Evolutionary conservation across 2,113 vertebrate genomes (phyloP).

Genomic region (Corythoichthys intestinalis): DNA sequence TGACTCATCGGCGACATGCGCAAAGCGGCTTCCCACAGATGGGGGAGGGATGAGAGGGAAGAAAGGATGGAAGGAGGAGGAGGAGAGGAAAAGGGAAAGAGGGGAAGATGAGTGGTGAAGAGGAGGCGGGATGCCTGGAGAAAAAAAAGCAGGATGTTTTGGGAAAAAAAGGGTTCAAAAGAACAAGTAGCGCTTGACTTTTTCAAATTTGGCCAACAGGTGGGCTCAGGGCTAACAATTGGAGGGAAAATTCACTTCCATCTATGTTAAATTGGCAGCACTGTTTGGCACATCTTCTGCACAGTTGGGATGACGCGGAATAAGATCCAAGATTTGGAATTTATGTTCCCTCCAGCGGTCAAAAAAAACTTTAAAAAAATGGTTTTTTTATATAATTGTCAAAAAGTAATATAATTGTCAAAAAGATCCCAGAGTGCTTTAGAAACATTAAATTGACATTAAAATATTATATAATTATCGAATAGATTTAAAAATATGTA

Average conservation of each 20-base stretch:
- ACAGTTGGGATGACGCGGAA: no score
- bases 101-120: conserved; percentile 27
- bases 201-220: neutral
- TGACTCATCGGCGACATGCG: conserved; percentile 71
- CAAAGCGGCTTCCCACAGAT: conserved; percentile 69
- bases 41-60: conserved; percentile 60
- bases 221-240: neutral
- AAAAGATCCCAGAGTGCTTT: no score
- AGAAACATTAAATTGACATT: no score
- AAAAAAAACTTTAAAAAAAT: no score
- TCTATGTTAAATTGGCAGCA: no score
- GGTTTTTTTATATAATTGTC: no score
- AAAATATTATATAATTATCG: no score
- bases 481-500: no score
- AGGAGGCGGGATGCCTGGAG: conserved; percentile 17
- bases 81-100: conserved; percentile 20
- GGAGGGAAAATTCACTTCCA: neutral
- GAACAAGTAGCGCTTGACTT: neutral
- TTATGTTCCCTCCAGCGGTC: no score
- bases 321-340: no score
- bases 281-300: no score
- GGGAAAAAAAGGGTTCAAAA: conserved; percentile 32
- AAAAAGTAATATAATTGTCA: no score
- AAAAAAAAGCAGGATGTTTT: conserved; percentile 11
- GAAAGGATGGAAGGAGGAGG: conserved; percentile 27